Percentiles rank a stretch among this genome's conserved stretches.
Evolutionary conservation across 2,888 invertebrate species (phyloP).

Genomic region (Acrobasis suavella): DNA sequence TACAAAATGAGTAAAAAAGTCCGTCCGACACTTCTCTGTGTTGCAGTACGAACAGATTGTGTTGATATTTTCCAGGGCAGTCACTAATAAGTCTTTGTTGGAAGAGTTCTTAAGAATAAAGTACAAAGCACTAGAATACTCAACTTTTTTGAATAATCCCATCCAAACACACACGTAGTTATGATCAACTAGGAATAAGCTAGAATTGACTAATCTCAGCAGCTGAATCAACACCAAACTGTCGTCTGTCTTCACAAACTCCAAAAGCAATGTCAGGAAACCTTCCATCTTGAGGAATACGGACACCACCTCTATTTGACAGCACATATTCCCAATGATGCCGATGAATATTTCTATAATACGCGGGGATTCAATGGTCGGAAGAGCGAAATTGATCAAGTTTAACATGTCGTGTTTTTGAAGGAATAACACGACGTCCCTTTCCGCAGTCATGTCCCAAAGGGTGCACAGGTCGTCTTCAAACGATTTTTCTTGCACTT

Average conservation of each 20-base stretch:
- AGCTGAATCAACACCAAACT: constrained; percentile 88
- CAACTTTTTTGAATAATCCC: constrained; percentile 66
- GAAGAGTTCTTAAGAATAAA: constrained; percentile 90
- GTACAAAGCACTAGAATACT: constrained; percentile 82
- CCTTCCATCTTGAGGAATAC: constrained; percentile 81
- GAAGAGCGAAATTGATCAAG: constrained; percentile 82
- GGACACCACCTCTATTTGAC: constrained; percentile 83
- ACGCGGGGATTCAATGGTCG: constrained; percentile 83
- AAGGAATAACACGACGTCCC: constrained; percentile 88
- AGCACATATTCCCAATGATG: constrained; percentile 92
- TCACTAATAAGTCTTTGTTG: constrained; percentile 82
- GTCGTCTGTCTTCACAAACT: constrained; percentile 84
- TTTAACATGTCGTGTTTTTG: constrained; percentile 86
- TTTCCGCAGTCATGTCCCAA: constrained; percentile 93
- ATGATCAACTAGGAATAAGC: constrained; percentile 67
- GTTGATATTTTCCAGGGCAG: constrained; percentile 83
- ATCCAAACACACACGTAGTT: constrained; percentile 74
- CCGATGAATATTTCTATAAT: constrained; percentile 92
- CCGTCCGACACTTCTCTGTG: constrained; percentile 48
- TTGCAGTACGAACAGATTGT: constrained; percentile 76
- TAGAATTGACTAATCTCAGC: constrained; percentile 85
- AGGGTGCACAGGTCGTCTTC: constrained; percentile 89
- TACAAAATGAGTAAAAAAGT: constrained; percentile 64
- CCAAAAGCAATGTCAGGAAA: constrained; percentile 81
- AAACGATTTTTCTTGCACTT: constrained; percentile 82